Evolutionary conservation across 2,113 vertebrate genomes (phyloP).

Genomic region (Trinectes maculatus): DNA sequence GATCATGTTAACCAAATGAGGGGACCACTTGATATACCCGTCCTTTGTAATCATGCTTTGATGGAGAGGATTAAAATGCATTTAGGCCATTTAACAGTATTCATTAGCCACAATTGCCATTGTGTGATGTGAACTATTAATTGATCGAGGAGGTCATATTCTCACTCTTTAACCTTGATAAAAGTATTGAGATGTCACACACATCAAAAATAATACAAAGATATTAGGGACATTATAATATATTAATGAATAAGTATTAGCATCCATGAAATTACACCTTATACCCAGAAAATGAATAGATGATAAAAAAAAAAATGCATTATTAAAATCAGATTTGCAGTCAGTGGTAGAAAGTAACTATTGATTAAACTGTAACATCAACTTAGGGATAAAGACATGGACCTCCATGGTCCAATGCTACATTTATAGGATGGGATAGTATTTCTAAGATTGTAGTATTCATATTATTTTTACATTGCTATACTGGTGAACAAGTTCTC

Average conservation of each 20-base stretch:
- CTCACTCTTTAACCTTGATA: conserved; percentile 74
- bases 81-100: conserved; percentile 77
- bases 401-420: neutral
- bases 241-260: neutral
- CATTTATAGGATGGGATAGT: no score
- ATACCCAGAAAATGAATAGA: neutral
- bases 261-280: neutral
- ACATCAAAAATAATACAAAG: conserved; percentile 18
- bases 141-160: conserved; percentile 68
- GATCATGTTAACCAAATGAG: conserved; percentile 82
- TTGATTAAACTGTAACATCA: no score
- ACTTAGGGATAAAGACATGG: neutral
- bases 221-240: neutral
- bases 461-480: conserved; percentile 6
- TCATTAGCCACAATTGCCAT: conserved; percentile 71
- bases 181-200: conserved; percentile 66
- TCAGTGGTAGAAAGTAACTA: neutral
- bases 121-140: conserved; percentile 70
- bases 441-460: no score
- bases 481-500: neutral
- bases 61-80: conserved; percentile 76
- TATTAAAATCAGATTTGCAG: neutral
- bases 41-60: conserved; percentile 78
- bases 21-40: conserved; percentile 75
- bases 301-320: neutral